Evolutionary conservation across 2,797 vertebrate genomes (phyloP).

Genomic region (Phataginus tetradactyla): DNA sequence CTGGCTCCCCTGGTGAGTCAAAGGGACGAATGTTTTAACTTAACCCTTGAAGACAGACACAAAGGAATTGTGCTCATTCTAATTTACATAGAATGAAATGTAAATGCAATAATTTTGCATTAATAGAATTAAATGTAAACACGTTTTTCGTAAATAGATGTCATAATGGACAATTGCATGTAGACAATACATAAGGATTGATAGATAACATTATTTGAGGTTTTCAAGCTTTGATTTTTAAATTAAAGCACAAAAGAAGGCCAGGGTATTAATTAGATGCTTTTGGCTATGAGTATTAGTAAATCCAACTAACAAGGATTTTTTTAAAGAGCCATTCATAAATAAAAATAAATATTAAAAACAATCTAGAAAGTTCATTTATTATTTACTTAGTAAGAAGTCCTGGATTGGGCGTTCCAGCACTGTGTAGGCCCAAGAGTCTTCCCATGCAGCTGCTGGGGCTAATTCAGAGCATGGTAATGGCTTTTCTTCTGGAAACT

Average conservation of each 20-base stretch:
- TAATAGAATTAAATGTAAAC: not conserved
- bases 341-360: too few species aligned
- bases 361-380: not conserved
- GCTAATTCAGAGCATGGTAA: not conserved
- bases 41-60: not conserved
- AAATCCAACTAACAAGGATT: not conserved
- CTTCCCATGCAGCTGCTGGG: not conserved
- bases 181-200: not conserved
- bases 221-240: not conserved
- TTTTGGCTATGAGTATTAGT: not conserved
- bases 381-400: not conserved
- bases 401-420: not conserved
- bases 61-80: not conserved
- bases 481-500: not conserved
- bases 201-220: not conserved
- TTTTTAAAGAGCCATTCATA: too few species aligned
- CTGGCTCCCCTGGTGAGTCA: not conserved
- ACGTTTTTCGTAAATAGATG: not conserved
- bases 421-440: fast-evolving
- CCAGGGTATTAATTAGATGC: not conserved
- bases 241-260: not conserved
- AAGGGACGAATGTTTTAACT: not conserved
- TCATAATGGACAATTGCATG: not conserved
- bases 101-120: not conserved
- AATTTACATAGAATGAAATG: conserved; percentile 2